Evolutionary conservation across 2,113 vertebrate genomes (phyloP).

Genomic region (Rissa tridactyla): DNA sequence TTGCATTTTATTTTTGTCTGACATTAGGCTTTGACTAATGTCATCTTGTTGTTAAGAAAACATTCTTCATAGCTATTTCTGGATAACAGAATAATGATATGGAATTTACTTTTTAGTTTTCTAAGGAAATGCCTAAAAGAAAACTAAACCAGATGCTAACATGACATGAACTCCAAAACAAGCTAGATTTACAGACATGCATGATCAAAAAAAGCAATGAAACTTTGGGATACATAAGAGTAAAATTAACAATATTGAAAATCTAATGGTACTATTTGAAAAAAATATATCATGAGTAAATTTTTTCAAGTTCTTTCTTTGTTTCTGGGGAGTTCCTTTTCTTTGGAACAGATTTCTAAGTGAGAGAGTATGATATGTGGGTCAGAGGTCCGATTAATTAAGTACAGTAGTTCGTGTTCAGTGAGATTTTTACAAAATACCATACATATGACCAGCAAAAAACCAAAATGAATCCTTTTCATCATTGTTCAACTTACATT

Average conservation of each 20-base stretch:
- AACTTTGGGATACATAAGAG: neutral
- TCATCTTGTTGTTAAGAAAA: slow-evolving; percentile 13
- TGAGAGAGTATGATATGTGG: neutral
- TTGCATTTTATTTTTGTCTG: neutral
- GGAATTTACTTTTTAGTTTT: slow-evolving; percentile 23
- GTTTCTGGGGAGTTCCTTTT: neutral
- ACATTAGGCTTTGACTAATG: neutral
- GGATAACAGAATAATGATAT: neutral
- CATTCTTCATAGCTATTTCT: slow-evolving; percentile 26
- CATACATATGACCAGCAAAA: neutral
- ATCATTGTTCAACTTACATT: neutral
- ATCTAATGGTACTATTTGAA: neutral
- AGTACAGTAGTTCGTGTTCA: neutral
- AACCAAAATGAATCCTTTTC: neutral
- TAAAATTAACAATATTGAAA: neutral
- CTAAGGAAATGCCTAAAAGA: slow-evolving; percentile 9
- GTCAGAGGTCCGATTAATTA: neutral
- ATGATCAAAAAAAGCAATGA: neutral
- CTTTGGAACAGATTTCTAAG: neutral
- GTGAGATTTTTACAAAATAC: neutral
- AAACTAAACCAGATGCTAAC: neutral
- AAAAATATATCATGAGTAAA: neutral
- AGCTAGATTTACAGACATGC: neutral
- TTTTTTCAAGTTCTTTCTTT: neutral
- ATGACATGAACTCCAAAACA: neutral